Percentiles rank a stretch among this genome's conserved stretches.
Conservation (phyloP, 1,140 invertebrate species). For the Drosophila ficusphila region DNA sequence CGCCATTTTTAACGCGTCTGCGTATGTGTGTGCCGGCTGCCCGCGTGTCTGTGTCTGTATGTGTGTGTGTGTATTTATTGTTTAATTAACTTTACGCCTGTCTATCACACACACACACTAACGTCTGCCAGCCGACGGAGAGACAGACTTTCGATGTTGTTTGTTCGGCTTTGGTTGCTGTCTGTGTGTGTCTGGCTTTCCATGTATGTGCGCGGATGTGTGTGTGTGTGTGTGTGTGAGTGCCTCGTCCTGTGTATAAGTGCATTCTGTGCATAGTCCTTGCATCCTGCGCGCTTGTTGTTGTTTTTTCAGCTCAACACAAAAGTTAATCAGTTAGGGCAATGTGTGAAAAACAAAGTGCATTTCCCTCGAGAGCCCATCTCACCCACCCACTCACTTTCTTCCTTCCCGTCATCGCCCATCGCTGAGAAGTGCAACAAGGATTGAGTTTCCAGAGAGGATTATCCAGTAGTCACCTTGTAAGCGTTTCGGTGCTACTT, state of each 20-base stretch:
- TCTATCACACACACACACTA: conserved; percentile 69
- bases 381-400: background rate
- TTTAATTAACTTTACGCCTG: conserved; percentile 83
- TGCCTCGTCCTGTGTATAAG: conserved; percentile 2
- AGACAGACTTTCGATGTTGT: conserved; percentile 37
- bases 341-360: conserved; percentile 83
- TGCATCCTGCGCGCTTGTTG: conserved; percentile 46
- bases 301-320: conserved; percentile 73
- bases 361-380: conserved; percentile 52
- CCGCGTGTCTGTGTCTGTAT: conserved; percentile 3
- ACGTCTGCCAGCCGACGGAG: conserved; percentile 22
- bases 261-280: conserved; percentile 60
- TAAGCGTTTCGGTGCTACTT: conserved; percentile 15
- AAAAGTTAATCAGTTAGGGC: conserved; percentile 82
- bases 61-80: conserved; percentile 72
- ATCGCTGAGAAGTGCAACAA: background rate
- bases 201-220: background rate
- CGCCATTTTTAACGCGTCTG: conserved; percentile 76
- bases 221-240: conserved; percentile 6
- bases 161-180: conserved; percentile 43
- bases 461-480: conserved; percentile 15
- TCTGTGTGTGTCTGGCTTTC: conserved; percentile 10
- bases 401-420: background rate
- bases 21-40: conserved; percentile 40
- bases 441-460: conserved; percentile 13